Base-by-base conservation (phyloP, 2,888 invertebrate genomes). In the Idaea dimidiata region DNA sequence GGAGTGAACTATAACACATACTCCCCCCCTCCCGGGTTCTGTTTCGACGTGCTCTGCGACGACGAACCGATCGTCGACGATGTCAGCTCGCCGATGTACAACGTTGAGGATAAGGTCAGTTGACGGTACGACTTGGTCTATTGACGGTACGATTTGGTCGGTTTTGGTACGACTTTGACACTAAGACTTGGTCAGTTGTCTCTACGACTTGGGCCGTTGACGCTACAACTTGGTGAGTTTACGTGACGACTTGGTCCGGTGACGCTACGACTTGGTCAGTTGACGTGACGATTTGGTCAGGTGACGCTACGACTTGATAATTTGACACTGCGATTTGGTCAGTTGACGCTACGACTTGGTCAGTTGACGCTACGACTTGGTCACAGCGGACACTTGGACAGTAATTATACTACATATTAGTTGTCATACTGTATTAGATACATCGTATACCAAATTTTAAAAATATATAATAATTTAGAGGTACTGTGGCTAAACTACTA, bases 31-130 rank as follows among this genome's bases (percentile, higher is more conserved):
- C 93, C 94, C 6, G 98, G 98, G 0, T 99, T 98, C 84, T 99
- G 99, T 78, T 99, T 97, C 83, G 99, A 99, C 81, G 93, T 96
- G 6, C 91, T 97, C 0, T 99, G 99, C 79, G 82, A 85, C 0
- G 97, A 97, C 79, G 96, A 96, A 58, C 98, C 98, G 0, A 96
- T 99, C 14, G 95, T 97, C 70, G 98, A 98, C 82, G 97, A 98
- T 75, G 93, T 94, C 0, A 88, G 93, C 17, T 96, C 97, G 59
- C 95, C 96, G 0, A 96, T 96, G 69, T 97, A 97, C 81, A 99
- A 99, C 82, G 96, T 97, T 0, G 94, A 96, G 6, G 76, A 84
- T 54, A 94, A 94, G 93, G 97, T 97, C 88, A 82, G 90, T 76
- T 60, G 3, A 17, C 16, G 14, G 10, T 43, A 1, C 7, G 32